Base-by-base conservation (phyloP, 1,140 invertebrate species). In the Tachypleus tridentatus region DNA sequence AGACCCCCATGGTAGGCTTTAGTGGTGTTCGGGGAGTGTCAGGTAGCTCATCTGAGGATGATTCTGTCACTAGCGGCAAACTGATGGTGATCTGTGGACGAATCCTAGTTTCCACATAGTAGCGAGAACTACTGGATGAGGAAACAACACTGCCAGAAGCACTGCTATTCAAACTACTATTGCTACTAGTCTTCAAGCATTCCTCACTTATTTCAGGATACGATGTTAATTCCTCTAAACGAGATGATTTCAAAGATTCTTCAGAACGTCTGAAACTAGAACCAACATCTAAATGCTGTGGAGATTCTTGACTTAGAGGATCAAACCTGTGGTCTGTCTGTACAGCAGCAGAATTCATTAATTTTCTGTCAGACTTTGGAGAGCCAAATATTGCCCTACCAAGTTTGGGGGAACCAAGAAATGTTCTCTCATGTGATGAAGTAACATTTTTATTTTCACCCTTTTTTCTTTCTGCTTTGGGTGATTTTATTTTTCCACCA, bases 1-100 rank as follows among this genome's bases (percentile, higher is more conserved):
- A 49, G 50, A 67, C 49, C 10, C 66, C 66, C 66, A 67, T 67
- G 48, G 63, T 67, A 9, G 66, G 66, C 62, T 67, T 67, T 29
- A n/a, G n/a, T 8, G 66, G 66, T 5, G 66, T 67, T 4, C 63
- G 63, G 47, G 63, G 60, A 29, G 57, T 53, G 29, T 67, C 66
- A 54, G 60, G 54, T 10, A 62, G 63, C 7, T 54, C 53, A 49
- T 64, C 63, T 49, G 29, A n/a, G 7, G 29, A 9, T 60, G 49
- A 60, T 67, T 67, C 66, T 54, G 63, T n/a, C 8, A 59, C 63
- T 50, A 64, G 57, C 48, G 66, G 66, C 8, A 67, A 52, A 9
- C 60, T 62, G 11, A 67, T 61, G 56, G 63, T 64, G n/a, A 67
- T 67, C 29, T 67, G 66, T 49, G 66, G 66, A 8, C 64, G 61